Base-by-base conservation (phyloP, 1,140 invertebrate species). In the Drosophila pachea region DNA sequence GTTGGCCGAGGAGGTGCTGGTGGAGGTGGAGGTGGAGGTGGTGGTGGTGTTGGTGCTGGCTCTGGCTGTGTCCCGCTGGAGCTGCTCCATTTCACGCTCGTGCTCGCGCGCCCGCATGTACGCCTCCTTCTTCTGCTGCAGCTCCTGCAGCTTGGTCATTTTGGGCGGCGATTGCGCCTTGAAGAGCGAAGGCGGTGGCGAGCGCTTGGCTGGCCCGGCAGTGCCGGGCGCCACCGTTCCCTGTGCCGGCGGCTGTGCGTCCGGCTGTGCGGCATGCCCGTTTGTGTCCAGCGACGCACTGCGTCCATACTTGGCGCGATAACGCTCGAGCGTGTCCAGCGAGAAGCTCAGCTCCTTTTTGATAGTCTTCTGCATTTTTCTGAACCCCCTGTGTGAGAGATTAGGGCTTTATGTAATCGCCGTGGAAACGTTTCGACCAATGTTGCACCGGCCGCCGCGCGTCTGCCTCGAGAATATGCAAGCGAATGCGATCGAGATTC, bases 261-360 rank as follows among this genome's bases (percentile, higher is more conserved):
- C 73, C 38, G 12, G n/a, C 8, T 67, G 65, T 40, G 49, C 47
- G 7, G 50, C 32, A 5, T 71, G 61, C 1, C 76, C 76, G 49
- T 84, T 84, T 11, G 81, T 79, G 43, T 84, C 79, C 38, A 65
- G 40, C 7, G 79, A 84, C 2, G 76, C 76, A 74, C 79, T 84
- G 49, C 79, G 79, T 50, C 79, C 79, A 12, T 84, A 84, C 33
- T 79, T 84, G 52, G 81, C 82, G 8, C 81, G 42, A 50, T 86
- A 86, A 29, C 82, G 82, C 38, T 86, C 81, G 55, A 86, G 68
- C 9, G 81, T 86, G 36, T 86, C 82, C 71, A 86, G 68, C 52
- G 81, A 86, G 68, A 86, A 86, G 65, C 81, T 86, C 5, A 86
- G 71, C 71, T 86, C 81, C 62, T 86, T 86, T 62, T 86, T 86